Evolutionary conservation across 1,140 invertebrate species (phyloP).

Genomic region (Ips typographus): DNA sequence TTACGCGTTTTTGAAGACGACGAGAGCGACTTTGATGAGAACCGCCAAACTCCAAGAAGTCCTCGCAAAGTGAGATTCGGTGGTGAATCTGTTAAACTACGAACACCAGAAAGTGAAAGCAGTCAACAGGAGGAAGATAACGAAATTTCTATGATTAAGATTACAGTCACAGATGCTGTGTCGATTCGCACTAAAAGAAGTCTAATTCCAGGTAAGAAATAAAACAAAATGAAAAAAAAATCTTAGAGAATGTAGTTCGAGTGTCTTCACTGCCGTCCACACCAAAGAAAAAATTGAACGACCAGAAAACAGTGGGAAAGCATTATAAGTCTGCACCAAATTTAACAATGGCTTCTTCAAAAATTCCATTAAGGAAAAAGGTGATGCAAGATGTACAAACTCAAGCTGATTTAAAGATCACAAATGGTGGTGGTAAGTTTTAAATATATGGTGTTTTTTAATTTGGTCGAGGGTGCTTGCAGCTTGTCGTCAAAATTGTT

Average conservation of each 20-base stretch:
- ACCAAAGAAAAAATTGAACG: constrained; percentile 22
- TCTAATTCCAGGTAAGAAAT: constrained; percentile 41
- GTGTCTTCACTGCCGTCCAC: constrained; percentile 36
- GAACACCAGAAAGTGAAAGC: constrained; percentile 77
- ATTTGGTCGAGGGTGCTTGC: too few relatives aligned
- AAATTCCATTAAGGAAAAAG: constrained; percentile 32
- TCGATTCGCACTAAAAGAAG: constrained; percentile 38
- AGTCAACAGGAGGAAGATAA: constrained; percentile 58
- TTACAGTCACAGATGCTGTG: constrained; percentile 41
- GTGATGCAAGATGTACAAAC: neutral
- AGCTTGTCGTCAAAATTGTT: too few relatives aligned
- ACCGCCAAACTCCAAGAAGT: constrained; percentile 50
- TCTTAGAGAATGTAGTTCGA: constrained; percentile 24
- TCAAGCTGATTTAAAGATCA: neutral
- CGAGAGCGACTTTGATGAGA: constrained; percentile 58
- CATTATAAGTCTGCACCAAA: constrained; percentile 44
- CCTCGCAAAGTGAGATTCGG: constrained; percentile 75
- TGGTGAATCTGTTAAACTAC: constrained; percentile 77
- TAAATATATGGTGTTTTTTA: too few relatives aligned
- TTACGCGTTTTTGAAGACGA: constrained; percentile 43
- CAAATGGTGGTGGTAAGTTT: too few relatives aligned
- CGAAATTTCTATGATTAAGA: constrained; percentile 34
- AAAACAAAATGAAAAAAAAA: neutral
- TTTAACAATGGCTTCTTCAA: constrained; percentile 35
- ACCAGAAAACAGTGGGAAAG: constrained; percentile 9